phyloP scores from a whole-genome alignment of 2,888 invertebrate genomes.

The Sarcophaga subvicina region DNA sequence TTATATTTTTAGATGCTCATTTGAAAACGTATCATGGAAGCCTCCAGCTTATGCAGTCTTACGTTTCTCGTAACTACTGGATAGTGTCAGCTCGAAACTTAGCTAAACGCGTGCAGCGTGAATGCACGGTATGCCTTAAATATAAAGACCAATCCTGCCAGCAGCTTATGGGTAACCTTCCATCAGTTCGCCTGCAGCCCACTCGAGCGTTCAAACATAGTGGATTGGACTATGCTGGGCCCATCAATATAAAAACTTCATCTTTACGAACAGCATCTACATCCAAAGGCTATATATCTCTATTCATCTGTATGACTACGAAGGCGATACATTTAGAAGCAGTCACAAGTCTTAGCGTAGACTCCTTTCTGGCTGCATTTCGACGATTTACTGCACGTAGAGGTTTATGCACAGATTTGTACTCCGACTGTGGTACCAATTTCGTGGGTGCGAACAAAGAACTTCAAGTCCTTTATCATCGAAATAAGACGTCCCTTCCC shows the following conservation, averaged over 20 bases:
- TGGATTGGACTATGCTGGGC: constrained; percentile 61
- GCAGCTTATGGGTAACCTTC: constrained; percentile 47
- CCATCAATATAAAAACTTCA: constrained; percentile 45
- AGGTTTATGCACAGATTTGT: constrained; percentile 44
- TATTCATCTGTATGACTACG: constrained; percentile 45
- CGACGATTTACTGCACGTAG: constrained; percentile 24
- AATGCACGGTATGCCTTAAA: constrained; percentile 7
- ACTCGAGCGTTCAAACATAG: constrained; percentile 45
- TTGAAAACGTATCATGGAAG: too few species aligned
- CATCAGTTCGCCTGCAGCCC: constrained; percentile 42
- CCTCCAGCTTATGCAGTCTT: constrained; percentile 26
- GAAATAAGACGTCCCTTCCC: constrained; percentile 4
- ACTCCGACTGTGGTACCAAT: constrained; percentile 59
- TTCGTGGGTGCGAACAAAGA: constrained; percentile 56
- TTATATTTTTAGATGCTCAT: too few species aligned
- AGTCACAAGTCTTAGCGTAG: constrained; percentile 31
- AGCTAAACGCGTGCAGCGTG: constrained; percentile 1
- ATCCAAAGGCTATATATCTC: constrained; percentile 45
- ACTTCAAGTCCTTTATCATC: constrained; percentile 21
- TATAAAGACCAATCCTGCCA: constrained; percentile 24
- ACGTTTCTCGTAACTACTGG: constrained; percentile 47
- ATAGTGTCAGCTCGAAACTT: background rate
- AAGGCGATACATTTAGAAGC: constrained; percentile 38
- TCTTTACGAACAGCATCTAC: constrained; percentile 18
- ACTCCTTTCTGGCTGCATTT: constrained; percentile 29